Evolutionary conservation across 2,797 vertebrate species (phyloP).

Genomic region (Alca torda): DNA sequence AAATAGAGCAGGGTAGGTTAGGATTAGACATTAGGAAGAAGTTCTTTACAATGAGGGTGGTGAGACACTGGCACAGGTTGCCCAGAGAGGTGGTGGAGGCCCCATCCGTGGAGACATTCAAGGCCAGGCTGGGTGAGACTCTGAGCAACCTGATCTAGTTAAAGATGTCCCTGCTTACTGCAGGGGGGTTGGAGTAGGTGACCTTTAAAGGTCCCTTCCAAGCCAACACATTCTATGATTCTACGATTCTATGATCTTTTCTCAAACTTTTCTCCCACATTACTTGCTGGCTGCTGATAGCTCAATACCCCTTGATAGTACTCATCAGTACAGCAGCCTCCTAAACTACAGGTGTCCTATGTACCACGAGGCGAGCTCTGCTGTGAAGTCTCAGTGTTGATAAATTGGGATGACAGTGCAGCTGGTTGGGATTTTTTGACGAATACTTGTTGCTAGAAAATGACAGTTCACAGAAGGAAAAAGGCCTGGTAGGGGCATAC

Average conservation of each 20-base stretch:
- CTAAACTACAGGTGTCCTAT: background rate
- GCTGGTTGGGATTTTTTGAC: background rate
- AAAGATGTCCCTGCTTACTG: too few relatives aligned
- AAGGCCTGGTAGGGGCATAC: background rate
- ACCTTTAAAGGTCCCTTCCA: too few relatives aligned
- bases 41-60: too few relatives aligned
- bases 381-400: background rate
- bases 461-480: background rate
- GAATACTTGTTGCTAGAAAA: background rate
- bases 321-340: background rate
- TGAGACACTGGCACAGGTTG: too few relatives aligned
- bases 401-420: background rate
- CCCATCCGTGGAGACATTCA: too few relatives aligned
- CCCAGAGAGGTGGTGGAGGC: too few relatives aligned
- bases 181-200: too few relatives aligned
- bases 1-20: too few relatives aligned
- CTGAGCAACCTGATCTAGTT: too few relatives aligned
- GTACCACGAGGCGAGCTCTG: background rate
- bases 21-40: too few relatives aligned
- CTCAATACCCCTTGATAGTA: background rate
- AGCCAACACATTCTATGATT: too few relatives aligned
- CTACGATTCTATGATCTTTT: background rate
- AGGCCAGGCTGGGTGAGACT: too few relatives aligned
- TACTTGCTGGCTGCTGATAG: background rate
- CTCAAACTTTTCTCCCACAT: background rate